Evolutionary conservation across 2,797 vertebrate species (phyloP).

Genomic region (Vultur gryphus): DNA sequence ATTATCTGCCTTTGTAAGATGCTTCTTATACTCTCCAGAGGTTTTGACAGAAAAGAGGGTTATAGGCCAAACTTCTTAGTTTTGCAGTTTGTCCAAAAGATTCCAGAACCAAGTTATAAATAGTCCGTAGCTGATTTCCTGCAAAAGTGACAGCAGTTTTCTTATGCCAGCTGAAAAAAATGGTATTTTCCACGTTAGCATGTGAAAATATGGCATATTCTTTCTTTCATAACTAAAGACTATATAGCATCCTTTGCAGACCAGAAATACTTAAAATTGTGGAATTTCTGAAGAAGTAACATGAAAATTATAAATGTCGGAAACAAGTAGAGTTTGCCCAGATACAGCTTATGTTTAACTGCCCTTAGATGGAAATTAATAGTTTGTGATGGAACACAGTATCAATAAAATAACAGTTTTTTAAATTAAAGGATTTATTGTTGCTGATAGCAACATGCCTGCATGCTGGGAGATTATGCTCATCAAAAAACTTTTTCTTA

Average conservation of each 20-base stretch:
- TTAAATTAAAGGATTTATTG: background rate
- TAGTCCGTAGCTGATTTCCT: background rate
- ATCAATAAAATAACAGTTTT: background rate
- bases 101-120: background rate
- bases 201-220: background rate
- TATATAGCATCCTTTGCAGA: background rate
- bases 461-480: background rate
- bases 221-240: background rate
- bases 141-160: background rate
- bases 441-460: background rate
- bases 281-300: background rate
- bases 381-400: background rate
- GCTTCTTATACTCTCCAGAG: background rate
- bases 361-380: background rate
- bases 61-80: background rate
- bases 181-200: background rate
- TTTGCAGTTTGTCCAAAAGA: background rate
- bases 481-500: background rate
- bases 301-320: background rate
- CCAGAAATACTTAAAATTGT: background rate
- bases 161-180: background rate
- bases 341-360: background rate
- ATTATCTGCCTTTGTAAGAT: background rate
- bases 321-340: background rate
- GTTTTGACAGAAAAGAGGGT: background rate